Evolutionary conservation across 2,113 vertebrate species (phyloP), one percentile per base, ranked within the genome.

Genomic region (Struthidea cinerea): DNA sequence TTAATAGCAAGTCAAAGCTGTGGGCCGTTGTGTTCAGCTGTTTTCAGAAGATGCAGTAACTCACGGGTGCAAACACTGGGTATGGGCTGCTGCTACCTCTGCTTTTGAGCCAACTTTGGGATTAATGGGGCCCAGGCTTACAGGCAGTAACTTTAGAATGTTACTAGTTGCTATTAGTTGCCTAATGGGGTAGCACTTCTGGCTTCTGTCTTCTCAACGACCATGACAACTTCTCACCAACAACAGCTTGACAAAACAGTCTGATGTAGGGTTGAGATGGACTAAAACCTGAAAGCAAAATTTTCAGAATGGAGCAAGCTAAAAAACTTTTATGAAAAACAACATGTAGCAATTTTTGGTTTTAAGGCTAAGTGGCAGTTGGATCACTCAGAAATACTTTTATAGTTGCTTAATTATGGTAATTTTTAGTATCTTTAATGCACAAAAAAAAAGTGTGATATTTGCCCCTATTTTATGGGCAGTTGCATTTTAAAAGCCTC

Each of bases 401-500:
- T 17, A 6, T 52, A 92, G 42, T 69, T 84, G 68, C 24, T 87
- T 80, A 63, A 67, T 65, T 80, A 41, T 27, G 61, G 28, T 53
- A 41, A 24, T 57, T 87, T 47, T 91, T 89, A 60, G 44, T 65
- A 15, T 78, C 73, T 70, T 88, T 24, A 84, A 78, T 68, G 68
- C 30, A 33, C 35, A 64, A 59, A 61, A 77, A 83, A 27, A 20
- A 35, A 39, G 42, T 82, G 82, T 92, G 56, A 37, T 81, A 78
- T 37, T 82, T 35, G 68, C 30, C 57, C 89, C 10, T 5, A 0
- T 74, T 69, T 76, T 80, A 37, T 39, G 63, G 70, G 75, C 77
- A 76, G 67, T 56, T 60, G 28, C 20, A 41, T 93, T 93, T 92
- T 65, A 53, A 83, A 94, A 87, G 64, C 60, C 32, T 93, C n/a